A percentile compares a stretch with the other conserved stretches of the same genome.
phyloP scores from a whole-genome alignment of 2,797 vertebrate species.

The Leuciscus waleckii region DNA sequence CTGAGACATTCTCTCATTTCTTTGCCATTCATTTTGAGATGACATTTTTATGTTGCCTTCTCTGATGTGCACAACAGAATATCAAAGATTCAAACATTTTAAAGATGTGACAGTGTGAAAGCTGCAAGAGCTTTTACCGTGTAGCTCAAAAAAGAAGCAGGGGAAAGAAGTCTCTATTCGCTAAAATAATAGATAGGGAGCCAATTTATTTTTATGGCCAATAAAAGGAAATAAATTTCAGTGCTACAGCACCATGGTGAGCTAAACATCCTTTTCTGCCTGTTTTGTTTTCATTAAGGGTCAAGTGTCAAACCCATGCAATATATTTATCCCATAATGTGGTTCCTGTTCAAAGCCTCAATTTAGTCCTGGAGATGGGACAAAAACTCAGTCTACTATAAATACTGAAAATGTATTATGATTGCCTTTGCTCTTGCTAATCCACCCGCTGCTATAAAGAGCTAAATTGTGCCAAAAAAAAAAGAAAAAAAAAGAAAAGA shows the following conservation, averaged over 20 bases:
- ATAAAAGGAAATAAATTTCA: slow-evolving; percentile 79
- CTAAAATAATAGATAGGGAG: slow-evolving; percentile 62
- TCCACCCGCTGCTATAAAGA: background rate
- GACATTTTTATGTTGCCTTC: slow-evolving; percentile 17
- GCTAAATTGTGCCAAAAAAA: background rate
- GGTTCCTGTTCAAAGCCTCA: slow-evolving; percentile 46
- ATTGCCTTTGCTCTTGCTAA: background rate
- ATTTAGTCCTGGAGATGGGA: slow-evolving; percentile 38
- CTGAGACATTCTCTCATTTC: background rate
- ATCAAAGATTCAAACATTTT: slow-evolving; percentile 11
- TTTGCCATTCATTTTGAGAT: background rate
- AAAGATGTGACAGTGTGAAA: slow-evolving; percentile 27
- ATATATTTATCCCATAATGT: slow-evolving; percentile 60
- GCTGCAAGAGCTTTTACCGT: slow-evolving; percentile 55
- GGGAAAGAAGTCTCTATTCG: slow-evolving; percentile 64
- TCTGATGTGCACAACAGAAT: background rate
- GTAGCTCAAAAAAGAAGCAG: slow-evolving; percentile 67
- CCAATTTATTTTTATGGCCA: slow-evolving; percentile 80
- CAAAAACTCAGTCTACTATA: slow-evolving; percentile 13
- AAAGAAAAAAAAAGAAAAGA: background rate
- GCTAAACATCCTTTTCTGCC: slow-evolving; percentile 66
- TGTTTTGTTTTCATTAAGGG: slow-evolving; percentile 79
- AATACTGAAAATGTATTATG: background rate
- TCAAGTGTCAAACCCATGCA: slow-evolving; percentile 80
- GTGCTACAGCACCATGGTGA: slow-evolving; percentile 67